These are phyloP conservation scores for Branchinecta lindahli DNA, from an alignment of 1,140 invertebrate genomes.

Conservation along the genomic window DNA sequence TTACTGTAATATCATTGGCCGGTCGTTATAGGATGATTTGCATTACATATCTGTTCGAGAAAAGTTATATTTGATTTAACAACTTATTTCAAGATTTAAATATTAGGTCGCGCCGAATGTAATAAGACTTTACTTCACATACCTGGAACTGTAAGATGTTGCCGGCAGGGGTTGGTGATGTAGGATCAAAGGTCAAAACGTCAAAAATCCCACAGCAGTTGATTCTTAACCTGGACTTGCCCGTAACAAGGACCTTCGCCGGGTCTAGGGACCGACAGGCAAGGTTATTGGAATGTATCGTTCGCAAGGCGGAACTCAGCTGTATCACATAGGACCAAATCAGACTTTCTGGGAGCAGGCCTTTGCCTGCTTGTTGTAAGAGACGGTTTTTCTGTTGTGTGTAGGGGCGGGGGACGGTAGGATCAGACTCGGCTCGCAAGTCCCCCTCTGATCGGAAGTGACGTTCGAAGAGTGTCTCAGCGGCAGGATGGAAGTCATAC, in stretches of 20 bases:
- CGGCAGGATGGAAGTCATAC: slow-evolving; percentile 84
- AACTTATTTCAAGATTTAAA: too few species aligned
- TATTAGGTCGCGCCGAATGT: too few species aligned
- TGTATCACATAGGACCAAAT: slow-evolving; percentile 95
- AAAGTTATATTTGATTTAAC: too few species aligned
- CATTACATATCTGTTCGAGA: too few species aligned
- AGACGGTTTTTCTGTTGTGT: slow-evolving; percentile 68
- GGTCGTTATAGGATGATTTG: too few species aligned
- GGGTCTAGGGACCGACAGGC: slow-evolving; percentile 62
- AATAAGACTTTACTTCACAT: neutral
- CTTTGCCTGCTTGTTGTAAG: slow-evolving; percentile 38
- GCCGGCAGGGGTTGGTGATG: slow-evolving; percentile 42
- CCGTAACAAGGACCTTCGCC: slow-evolving; percentile 67
- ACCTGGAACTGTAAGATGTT: slow-evolving; percentile 50
- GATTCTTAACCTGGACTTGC: slow-evolving; percentile 47
- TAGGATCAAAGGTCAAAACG: slow-evolving; percentile 61
- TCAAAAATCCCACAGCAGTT: slow-evolving; percentile 69
- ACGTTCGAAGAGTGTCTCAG: slow-evolving; percentile 67
- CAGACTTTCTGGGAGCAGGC: slow-evolving; percentile 65
- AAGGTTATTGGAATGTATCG: slow-evolving; percentile 66
- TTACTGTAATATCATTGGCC: too few species aligned
- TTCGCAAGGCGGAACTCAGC: slow-evolving; percentile 77
- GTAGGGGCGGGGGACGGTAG: slow-evolving; percentile 59
- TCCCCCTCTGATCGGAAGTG: slow-evolving; percentile 56
- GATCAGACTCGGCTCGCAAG: slow-evolving; percentile 55